Base-by-base conservation (phyloP, 1,140 invertebrate genomes). In the Heliconius nattereri region DNA sequence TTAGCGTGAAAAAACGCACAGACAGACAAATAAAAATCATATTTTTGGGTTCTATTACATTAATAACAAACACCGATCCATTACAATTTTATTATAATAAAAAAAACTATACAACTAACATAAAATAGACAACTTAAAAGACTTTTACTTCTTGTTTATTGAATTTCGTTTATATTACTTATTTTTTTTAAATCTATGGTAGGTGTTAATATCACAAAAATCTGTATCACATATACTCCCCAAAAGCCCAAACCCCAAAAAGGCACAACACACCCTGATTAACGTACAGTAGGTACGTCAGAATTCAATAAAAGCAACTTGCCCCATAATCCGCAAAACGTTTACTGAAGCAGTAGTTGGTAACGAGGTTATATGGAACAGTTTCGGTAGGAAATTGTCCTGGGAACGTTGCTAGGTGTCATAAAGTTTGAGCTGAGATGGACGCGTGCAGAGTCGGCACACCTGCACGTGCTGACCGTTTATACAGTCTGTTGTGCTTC, bases 281-380 rank as follows among this genome's bases (percentile, higher is more conserved):
- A 80, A 52, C 79, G 60, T 71, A 78, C 71, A 70, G 1, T 35
- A 35, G 32, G 66, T 80, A 72, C 76, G 78, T 80, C 75, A 81
- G 81, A 82, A 85, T 92, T 90, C 88, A 92, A 89, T 91, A 91
- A 90, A 89, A 83, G 74, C 86, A 90, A 88, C 82, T 85, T 84
- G 78, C 77, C 85, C 85, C 81, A 86, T 89, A 87, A 85, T 87
- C 86, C 85, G 81, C 84, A 85, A 85, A 90, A 85, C 87, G 86
- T 86, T 90, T 88, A 86, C 87, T 78, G 60, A 75, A 78, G 75
- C 81, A 26, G 78, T 85, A 89, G 85, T 90, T 87, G 82, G 87
- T 91, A 90, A 92, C 89, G 86, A 91, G 88, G 87, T 91, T 90
- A 90, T 87, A 89, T 85, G 82, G 83, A 89, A 87, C 87, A 87